These are phyloP conservation scores for Apotomis capreana DNA, from an alignment of 2,888 invertebrate genomes.

Conservation along the genomic window DNA sequence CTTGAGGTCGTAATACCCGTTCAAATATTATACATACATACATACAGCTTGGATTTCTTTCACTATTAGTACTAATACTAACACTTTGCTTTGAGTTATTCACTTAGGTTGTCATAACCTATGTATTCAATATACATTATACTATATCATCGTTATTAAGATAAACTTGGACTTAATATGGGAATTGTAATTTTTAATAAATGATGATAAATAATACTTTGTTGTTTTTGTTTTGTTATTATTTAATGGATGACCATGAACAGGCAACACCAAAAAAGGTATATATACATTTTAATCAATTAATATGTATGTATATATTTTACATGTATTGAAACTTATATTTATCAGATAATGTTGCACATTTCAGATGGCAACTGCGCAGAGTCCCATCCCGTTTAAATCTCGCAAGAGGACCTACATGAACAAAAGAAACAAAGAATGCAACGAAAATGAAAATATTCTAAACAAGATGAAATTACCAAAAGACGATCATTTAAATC, in stretches of 20 bases:
- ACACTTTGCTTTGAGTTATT: conserved; percentile 7
- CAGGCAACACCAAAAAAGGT: no score
- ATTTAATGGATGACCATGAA: not conserved
- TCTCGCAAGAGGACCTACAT: conserved; percentile 72
- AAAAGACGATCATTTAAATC: conserved; percentile 37
- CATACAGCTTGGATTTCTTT: no score
- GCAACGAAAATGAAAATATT: conserved; percentile 65
- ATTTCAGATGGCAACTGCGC: conserved; percentile 74
- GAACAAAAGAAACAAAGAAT: conserved; percentile 51
- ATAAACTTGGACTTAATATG: conserved; percentile 28
- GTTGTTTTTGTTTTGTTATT: conserved; percentile 6
- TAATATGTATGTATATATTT: conserved; percentile 21
- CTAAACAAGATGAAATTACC: conserved; percentile 51
- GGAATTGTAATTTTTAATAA: conserved; percentile 42
- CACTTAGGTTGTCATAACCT: conserved; percentile 33
- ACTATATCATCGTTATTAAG: conserved; percentile 17
- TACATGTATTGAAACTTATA: not conserved
- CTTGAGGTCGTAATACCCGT: no score
- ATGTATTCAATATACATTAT: conserved; percentile 23
- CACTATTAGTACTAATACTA: not conserved
- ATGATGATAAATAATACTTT: conserved; percentile 7
- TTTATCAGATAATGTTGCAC: not conserved
- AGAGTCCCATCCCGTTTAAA: conserved; percentile 78
- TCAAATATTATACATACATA: no score
- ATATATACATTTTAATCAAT: not conserved